Evolutionary conservation across 1,140 invertebrate genomes (phyloP).

Genomic region (Geopemphigus sp.): DNA sequence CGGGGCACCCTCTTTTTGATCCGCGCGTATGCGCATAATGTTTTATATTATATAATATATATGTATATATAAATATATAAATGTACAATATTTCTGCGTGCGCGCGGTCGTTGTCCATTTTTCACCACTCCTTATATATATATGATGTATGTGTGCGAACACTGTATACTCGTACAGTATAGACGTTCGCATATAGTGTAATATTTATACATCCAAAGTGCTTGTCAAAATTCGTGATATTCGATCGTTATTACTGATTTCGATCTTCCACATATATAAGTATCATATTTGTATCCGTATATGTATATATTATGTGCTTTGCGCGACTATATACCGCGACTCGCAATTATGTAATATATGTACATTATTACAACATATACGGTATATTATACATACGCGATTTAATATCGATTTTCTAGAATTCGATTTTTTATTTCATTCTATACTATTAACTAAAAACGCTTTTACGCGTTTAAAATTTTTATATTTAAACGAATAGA

Average conservation of each 20-base stretch:
- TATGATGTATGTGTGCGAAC: neutral
- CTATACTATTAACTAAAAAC: no score
- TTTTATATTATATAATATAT: constrained; percentile 9
- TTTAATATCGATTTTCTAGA: no score
- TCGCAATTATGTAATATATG: no score
- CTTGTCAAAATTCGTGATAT: neutral
- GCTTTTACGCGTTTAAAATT: no score
- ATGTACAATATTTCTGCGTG: constrained; percentile 8
- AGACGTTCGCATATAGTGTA: neutral
- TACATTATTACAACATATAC: no score
- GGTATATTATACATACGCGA: no score
- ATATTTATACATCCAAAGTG: constrained; percentile 3
- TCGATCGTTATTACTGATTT: neutral
- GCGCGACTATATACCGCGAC: no score
- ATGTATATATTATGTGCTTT: no score
- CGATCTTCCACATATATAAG: neutral
- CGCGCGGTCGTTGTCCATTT: constrained; percentile 22
- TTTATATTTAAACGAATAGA: no score
- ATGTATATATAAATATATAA: neutral
- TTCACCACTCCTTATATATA: neutral
- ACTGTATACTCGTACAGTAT: no score
- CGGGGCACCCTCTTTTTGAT: constrained; percentile 39
- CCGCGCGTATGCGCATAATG: constrained; percentile 31
- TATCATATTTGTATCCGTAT: no score
- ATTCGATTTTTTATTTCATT: no score